Base-by-base conservation (phyloP, 92 coral and sea anemone species). In the Plumapathes pennacea region DNA sequence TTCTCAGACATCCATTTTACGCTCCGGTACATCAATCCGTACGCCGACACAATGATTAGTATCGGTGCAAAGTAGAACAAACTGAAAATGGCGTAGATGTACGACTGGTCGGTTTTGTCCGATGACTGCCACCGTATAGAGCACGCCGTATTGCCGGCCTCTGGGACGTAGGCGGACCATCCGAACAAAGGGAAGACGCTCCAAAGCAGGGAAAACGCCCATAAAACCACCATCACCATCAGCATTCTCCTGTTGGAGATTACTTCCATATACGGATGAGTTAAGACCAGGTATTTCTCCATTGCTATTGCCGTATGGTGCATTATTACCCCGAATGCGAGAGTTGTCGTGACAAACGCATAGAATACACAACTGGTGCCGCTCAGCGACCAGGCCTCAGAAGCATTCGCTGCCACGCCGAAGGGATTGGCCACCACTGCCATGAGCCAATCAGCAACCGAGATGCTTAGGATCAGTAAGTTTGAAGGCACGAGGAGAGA, bases 141-240 rank as follows among this genome's bases (percentile, higher is more conserved):
- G 60, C 88, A 81, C 2, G 69, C 71, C 4, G 56, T 44, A 50
- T 21, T 18, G 0, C 77, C 77, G 3, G 66, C 85, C 32, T 81
- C 88, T 9, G 67, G 78, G 1, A 17, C 77, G 29, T 54, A 81
- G n/a, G 67, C 84, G 0, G 88, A 76, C 88, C 88, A 81, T 0
- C 88, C 88, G 1, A 81, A 0, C 24, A 81, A 31, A 10, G 88
- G 88, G 18, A 57, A 65, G 27, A 54, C 10, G 42, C 88, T 76
- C 71, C 64, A 67, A 0, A 61, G 14, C 4, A 76, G 44, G 15
- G 83, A 12, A 29, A 53, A 74, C 7, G 62, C 9, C 66, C 64
- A 77, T 32, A 64, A 9, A 1, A 13, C 25, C 8, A 13, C 49
- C 5, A 80, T 41, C 6, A 32, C 53, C 4, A 10, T 6, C 0